Conservation (phyloP, 2,888 invertebrate genomes). For the Leptinotarsa tumamoca region DNA sequence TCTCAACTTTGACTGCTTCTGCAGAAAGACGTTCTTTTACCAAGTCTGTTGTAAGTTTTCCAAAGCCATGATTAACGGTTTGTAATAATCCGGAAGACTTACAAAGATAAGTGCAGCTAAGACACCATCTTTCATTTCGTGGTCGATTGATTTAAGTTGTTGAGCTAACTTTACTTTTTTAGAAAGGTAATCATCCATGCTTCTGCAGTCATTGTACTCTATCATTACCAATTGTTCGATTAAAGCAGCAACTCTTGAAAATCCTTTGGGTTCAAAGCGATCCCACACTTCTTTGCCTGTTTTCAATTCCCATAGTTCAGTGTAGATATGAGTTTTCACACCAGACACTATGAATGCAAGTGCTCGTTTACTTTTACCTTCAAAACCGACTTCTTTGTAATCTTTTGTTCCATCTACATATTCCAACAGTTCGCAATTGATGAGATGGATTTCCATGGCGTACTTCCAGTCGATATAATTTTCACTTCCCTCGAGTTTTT, state of each 20-base stretch:
- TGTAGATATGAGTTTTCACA: not conserved
- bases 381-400: too few species aligned
- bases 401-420: not conserved
- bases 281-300: slow-evolving; percentile 1
- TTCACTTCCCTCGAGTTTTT: not conserved
- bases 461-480: too few species aligned
- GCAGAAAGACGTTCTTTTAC: too few species aligned
- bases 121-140: not conserved
- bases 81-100: too few species aligned
- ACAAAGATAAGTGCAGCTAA: too few species aligned
- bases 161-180: not conserved
- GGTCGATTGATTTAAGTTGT: not conserved
- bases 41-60: too few species aligned
- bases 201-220: not conserved
- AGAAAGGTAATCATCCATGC: not conserved
- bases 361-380: too few species aligned
- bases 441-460: not conserved
- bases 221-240: slow-evolving; percentile 3
- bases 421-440: not conserved
- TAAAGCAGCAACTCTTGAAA: too few species aligned
- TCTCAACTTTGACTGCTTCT: too few species aligned
- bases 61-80: too few species aligned
- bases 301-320: not conserved
- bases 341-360: too few species aligned
- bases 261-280: not conserved